Conservation (phyloP, 2,113 vertebrate species). For the Plecturocebus donacophilus region DNA sequence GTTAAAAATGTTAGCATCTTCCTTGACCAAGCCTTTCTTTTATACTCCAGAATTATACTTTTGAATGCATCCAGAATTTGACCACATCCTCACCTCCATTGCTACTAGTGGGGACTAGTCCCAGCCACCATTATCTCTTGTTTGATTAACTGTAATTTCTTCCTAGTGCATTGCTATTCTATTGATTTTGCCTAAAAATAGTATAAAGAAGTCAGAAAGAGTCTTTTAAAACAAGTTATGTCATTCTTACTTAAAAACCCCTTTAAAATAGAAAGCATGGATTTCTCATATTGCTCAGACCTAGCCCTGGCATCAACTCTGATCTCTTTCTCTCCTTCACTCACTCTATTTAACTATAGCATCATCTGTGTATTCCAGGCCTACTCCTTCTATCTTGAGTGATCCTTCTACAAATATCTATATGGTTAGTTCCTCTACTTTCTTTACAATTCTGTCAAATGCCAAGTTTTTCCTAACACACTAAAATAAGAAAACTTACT, state of each 20-base stretch:
- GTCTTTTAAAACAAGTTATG: neutral
- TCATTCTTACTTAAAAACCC: neutral
- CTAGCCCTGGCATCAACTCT: neutral
- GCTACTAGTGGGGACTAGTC: neutral
- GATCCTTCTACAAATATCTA: neutral
- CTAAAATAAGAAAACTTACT: neutral
- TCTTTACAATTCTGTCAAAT: neutral
- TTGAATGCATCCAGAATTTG: neutral
- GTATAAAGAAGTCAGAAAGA: neutral
- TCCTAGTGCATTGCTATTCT: neutral
- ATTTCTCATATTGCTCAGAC: neutral
- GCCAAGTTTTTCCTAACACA: neutral
- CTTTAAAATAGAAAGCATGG: neutral
- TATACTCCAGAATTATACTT: neutral
- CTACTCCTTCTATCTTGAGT: neutral
- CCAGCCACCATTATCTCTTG: neutral
- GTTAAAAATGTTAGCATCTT: neutral
- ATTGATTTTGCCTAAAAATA: neutral
- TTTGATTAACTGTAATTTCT: neutral
- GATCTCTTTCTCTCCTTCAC: neutral
- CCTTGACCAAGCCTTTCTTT: neutral
- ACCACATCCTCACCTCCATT: neutral
- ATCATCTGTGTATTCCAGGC: neutral
- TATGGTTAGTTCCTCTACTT: neutral
- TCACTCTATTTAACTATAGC: rapidly evolving